Conservation (phyloP, 92 coral and sea anemone species). For the Epizoanthus illoricatus region DNA sequence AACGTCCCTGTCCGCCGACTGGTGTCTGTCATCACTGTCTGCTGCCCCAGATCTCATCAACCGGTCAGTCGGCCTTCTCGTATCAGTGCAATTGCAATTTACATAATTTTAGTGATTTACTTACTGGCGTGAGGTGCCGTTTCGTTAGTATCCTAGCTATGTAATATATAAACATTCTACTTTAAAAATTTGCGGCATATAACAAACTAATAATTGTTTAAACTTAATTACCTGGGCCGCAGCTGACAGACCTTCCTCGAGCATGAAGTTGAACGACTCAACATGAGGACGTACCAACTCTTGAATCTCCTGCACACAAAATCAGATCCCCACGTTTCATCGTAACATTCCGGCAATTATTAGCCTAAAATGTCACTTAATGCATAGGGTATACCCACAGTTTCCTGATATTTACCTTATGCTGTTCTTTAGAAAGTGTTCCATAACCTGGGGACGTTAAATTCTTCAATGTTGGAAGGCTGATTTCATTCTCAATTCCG, state of each 20-base stretch:
- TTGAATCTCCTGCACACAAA: slow-evolving; percentile 69
- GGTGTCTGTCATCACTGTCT: too few relatives aligned
- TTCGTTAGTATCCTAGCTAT: too few relatives aligned
- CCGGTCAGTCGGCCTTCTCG: too few relatives aligned
- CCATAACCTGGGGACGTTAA: slow-evolving; percentile 73
- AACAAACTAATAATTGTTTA: not conserved
- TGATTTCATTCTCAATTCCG: slow-evolving; percentile 36
- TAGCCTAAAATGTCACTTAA: not conserved
- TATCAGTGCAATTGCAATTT: too few relatives aligned
- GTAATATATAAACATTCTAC: not conserved
- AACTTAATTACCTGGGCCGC: slow-evolving; percentile 75
- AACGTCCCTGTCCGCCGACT: too few relatives aligned
- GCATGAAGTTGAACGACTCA: slow-evolving; percentile 89
- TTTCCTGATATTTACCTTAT: slow-evolving; percentile 55
- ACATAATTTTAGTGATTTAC: too few relatives aligned
- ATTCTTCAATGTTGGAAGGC: slow-evolving; percentile 81
- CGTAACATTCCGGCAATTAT: not conserved
- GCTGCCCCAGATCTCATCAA: too few relatives aligned
- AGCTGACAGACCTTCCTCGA: slow-evolving; percentile 89
- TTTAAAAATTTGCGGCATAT: not conserved
- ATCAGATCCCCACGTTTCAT: not conserved
- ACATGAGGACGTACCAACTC: slow-evolving; percentile 90
- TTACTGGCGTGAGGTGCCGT: too few relatives aligned
- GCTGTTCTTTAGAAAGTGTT: slow-evolving; percentile 62
- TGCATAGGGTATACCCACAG: not conserved